A percentile compares a stretch with the other conserved stretches of the same genome.
Evolutionary conservation across 2,113 vertebrate species (phyloP).

Genomic region (Meleagris gallopavo): DNA sequence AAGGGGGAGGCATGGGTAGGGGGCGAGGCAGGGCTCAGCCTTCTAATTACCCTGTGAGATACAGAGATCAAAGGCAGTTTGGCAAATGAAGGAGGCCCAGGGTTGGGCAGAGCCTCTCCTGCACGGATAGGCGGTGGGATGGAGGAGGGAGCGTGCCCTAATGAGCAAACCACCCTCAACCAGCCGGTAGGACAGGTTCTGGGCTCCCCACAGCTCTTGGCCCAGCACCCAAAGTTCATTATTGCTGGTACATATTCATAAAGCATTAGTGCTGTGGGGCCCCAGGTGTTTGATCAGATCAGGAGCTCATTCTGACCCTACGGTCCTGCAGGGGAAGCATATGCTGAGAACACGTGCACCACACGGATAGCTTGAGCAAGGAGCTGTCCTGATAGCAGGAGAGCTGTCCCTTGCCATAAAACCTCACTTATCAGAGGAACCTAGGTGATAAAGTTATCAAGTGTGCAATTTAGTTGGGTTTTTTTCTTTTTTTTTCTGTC

Average conservation of each 20-base stretch:
- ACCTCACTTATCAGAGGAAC: conserved; percentile 7
- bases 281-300: not conserved
- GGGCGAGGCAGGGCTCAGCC: conserved; percentile 11
- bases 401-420: not conserved
- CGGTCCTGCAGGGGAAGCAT: not conserved
- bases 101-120: conserved; percentile 29
- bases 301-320: not conserved
- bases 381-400: not conserved
- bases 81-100: conserved; percentile 6
- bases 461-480: not conserved
- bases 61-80: conserved; percentile 56
- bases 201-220: not conserved
- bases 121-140: not conserved
- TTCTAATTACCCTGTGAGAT: conserved; percentile 23
- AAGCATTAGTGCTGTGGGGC: not conserved
- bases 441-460: not conserved
- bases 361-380: not conserved
- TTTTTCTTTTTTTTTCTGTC: not conserved
- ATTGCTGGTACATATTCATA: conserved; percentile 58
- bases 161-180: conserved; percentile 34
- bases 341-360: not conserved
- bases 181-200: conserved; percentile 65
- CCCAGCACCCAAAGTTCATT: conserved; percentile 7
- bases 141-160: not conserved
- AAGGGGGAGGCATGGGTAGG: not conserved